A percentile compares a stretch with the other conserved stretches of the same genome.
Evolutionary conservation across 2,888 invertebrate genomes (phyloP).

Genomic region (Lacanobia oleracea): DNA sequence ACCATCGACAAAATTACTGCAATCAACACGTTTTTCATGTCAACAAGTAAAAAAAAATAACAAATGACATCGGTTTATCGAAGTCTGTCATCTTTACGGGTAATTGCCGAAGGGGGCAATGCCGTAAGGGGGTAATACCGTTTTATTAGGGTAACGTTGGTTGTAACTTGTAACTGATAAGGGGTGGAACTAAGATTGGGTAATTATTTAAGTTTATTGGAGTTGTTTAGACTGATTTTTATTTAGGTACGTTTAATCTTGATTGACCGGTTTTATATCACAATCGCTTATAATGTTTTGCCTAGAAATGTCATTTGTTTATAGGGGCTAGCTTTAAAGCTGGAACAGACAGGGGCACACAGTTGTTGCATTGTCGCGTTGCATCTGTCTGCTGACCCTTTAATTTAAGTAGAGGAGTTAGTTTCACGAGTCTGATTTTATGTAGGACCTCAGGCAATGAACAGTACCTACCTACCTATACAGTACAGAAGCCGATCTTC

Average conservation of each 20-base stretch:
- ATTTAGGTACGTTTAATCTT: slow-evolving; percentile 8
- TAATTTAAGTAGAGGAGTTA: too few species aligned
- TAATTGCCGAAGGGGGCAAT: slow-evolving; percentile 68
- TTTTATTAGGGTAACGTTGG: slow-evolving; percentile 56
- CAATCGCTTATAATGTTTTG: neutral
- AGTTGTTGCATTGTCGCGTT: neutral
- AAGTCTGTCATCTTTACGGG: slow-evolving; percentile 78
- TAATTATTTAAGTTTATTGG: slow-evolving; percentile 52
- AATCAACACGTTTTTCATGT: slow-evolving; percentile 85
- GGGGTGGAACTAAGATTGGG: slow-evolving; percentile 44
- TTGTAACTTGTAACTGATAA: slow-evolving; percentile 52
- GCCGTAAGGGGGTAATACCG: slow-evolving; percentile 22
- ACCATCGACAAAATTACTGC: slow-evolving; percentile 81
- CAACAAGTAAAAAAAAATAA: slow-evolving; percentile 81
- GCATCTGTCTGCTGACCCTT: too few species aligned
- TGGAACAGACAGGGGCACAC: too few species aligned
- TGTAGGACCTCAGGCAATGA: neutral
- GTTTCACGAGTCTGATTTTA: neutral
- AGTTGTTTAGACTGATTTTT: slow-evolving; percentile 42
- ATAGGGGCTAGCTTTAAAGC: too few species aligned
- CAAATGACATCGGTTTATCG: slow-evolving; percentile 85
- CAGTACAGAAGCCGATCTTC: neutral
- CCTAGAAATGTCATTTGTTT: neutral
- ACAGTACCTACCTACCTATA: too few species aligned
- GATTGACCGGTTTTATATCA: neutral